phyloP scores from a whole-genome alignment of 2,797 vertebrate species.

The Falco rusticolus region DNA sequence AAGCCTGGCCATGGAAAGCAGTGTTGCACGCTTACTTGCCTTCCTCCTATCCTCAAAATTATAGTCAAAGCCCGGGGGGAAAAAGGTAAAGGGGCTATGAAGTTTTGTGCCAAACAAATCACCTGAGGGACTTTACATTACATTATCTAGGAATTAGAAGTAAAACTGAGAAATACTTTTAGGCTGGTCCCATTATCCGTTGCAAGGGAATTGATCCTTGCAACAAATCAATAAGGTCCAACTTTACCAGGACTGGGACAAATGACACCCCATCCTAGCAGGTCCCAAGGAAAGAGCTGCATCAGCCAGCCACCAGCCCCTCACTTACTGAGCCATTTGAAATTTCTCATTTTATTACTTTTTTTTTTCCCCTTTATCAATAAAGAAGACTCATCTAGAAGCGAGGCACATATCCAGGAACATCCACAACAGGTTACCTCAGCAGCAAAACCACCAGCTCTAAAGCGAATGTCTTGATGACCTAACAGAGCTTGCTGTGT shows the following conservation, averaged over 20 bases:
- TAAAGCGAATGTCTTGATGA: not conserved
- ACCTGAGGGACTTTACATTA: not conserved
- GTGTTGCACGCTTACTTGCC: rapidly evolving
- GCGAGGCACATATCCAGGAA: not conserved
- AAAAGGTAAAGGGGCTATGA: not conserved
- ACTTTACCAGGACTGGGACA: not conserved
- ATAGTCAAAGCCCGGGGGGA: not conserved
- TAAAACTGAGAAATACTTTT: not conserved
- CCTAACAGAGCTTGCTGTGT: not conserved
- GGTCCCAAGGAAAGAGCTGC: not conserved
- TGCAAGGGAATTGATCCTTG: not conserved
- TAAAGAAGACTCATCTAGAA: not conserved
- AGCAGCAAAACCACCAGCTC: slow-evolving; percentile 31
- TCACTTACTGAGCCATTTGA: not conserved
- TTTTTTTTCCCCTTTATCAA: not conserved
- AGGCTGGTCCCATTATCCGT: not conserved
- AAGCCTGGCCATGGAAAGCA: not conserved
- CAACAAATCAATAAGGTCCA: not conserved
- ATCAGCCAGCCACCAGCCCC: not conserved
- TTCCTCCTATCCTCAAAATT: not conserved
- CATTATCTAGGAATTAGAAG: not conserved
- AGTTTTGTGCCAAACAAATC: not conserved
- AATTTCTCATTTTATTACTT: not conserved
- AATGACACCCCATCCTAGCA: not conserved
- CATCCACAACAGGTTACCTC: not conserved